Evolutionary conservation across 1,140 invertebrate species (phyloP).

Genomic region (Mylabris phalerata): DNA sequence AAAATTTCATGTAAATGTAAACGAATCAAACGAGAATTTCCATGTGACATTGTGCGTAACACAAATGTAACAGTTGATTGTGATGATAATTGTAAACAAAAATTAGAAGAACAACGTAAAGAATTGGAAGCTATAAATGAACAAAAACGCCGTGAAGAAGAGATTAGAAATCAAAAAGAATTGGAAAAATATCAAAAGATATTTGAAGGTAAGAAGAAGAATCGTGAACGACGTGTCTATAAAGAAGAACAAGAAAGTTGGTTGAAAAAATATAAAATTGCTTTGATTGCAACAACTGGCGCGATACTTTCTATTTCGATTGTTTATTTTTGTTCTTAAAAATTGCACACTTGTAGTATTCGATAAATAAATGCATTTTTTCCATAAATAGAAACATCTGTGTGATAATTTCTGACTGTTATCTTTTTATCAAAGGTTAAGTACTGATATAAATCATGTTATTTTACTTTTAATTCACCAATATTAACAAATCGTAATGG

Average conservation of each 20-base stretch:
- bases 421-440: no score
- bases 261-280: slow-evolving; percentile 43
- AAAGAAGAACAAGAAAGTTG: slow-evolving; percentile 39
- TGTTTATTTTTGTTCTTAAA: neutral
- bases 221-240: slow-evolving; percentile 42
- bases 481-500: slow-evolving; percentile 4
- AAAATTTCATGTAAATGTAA: slow-evolving; percentile 73
- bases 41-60: slow-evolving; percentile 57
- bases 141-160: slow-evolving; percentile 51
- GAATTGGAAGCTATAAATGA: slow-evolving; percentile 48
- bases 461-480: no score
- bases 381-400: no score
- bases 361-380: neutral
- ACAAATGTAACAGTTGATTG: slow-evolving; percentile 51
- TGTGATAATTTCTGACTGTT: no score
- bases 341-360: neutral
- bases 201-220: slow-evolving; percentile 54
- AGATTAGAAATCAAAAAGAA: slow-evolving; percentile 59
- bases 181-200: slow-evolving; percentile 67
- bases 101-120: slow-evolving; percentile 48
- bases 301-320: neutral
- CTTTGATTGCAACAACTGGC: slow-evolving; percentile 35
- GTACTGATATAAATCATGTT: no score
- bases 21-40: slow-evolving; percentile 67
- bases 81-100: slow-evolving; percentile 54